Conservation (phyloP, 92 coral and sea anemone genomes). For the Umimayanthus chanpuru region DNA sequence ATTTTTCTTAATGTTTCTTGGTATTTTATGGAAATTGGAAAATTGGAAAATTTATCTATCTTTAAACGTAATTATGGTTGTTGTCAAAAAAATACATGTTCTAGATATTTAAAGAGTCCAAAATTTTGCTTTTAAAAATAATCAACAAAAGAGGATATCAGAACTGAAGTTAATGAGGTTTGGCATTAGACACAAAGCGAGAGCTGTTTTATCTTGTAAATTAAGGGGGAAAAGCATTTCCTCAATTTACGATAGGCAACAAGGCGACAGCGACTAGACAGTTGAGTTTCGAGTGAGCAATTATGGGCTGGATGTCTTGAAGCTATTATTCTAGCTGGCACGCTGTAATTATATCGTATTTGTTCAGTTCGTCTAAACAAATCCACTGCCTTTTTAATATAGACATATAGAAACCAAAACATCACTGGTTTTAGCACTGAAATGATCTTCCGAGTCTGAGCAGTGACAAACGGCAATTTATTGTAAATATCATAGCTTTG, state of each 20-base stretch:
- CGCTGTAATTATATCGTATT: background rate
- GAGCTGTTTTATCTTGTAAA: background rate
- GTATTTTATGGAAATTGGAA: too few species aligned
- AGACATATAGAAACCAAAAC: background rate
- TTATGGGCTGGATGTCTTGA: background rate
- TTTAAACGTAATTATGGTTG: too few species aligned
- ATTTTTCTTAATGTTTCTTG: too few species aligned
- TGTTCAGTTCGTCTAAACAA: background rate
- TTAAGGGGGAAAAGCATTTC: background rate
- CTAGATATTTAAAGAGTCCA: too few species aligned
- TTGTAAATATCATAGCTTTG: background rate
- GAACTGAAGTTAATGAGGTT: background rate
- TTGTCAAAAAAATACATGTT: too few species aligned
- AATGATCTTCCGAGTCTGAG: background rate
- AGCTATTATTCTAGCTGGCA: background rate
- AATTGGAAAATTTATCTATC: too few species aligned
- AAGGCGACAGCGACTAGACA: background rate
- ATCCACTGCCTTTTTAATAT: background rate
- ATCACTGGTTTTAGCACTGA: background rate
- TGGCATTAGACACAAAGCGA: background rate
- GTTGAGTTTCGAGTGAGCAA: background rate
- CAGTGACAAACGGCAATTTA: background rate
- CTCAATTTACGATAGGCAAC: background rate
- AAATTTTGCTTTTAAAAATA: background rate
- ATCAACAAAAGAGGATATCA: background rate